A percentile compares a stretch with the other conserved stretches of the same genome.
Evolutionary conservation across 2,888 invertebrate species (phyloP).

Genomic region (Sepiola atlantica): DNA sequence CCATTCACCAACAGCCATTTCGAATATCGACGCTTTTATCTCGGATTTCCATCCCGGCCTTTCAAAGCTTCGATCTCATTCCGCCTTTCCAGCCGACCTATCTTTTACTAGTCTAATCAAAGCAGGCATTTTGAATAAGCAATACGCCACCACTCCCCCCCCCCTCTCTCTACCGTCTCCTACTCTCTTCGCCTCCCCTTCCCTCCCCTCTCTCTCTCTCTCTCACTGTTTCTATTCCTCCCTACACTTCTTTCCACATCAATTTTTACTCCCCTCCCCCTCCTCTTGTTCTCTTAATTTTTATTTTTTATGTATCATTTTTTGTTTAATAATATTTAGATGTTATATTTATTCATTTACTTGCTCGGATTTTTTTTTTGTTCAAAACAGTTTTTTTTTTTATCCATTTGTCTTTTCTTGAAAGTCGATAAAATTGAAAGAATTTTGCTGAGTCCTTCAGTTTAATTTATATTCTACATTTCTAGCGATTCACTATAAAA

Average conservation of each 20-base stretch:
- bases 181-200: neutral
- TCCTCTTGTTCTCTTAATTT: neutral
- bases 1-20: neutral
- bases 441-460: neutral
- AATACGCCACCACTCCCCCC: neutral
- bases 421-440: neutral
- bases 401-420: neutral
- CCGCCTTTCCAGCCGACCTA: neutral
- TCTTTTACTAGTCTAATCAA: neutral
- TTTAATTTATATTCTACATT: neutral
- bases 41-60: neutral
- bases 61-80: neutral
- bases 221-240: neutral
- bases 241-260: neutral
- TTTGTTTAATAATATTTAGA: neutral
- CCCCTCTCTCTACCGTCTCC: neutral
- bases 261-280: no score
- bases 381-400: neutral
- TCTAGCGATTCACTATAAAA: neutral
- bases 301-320: neutral
- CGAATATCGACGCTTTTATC: neutral
- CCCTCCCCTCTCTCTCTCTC: neutral
- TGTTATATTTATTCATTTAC: neutral
- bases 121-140: neutral
- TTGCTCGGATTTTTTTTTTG: neutral